Percentiles rank a stretch among this genome's conserved stretches.
These are phyloP conservation scores for Rhabdornis inornatus DNA, from an alignment of 2,113 vertebrate species.

Conservation along the genomic window DNA sequence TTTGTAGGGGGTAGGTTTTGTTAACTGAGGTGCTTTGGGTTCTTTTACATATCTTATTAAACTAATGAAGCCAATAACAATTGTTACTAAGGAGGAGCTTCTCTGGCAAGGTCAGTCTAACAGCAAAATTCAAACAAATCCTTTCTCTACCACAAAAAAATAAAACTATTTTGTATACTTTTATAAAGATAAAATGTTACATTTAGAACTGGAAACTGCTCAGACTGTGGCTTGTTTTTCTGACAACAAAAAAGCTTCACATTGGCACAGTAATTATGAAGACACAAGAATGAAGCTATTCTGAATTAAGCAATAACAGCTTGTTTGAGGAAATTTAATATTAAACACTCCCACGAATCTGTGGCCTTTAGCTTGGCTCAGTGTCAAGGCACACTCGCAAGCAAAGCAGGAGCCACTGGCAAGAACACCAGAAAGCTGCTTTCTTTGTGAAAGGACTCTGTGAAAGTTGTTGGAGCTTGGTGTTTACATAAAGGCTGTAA, in stretches of 20 bases:
- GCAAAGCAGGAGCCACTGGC: not conserved
- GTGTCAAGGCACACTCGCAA: not conserved
- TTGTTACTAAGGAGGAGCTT: not conserved
- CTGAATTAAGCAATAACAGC: not conserved
- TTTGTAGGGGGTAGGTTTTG: not conserved
- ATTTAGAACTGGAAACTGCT: not conserved
- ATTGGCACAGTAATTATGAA: not conserved
- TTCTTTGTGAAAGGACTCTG: not conserved
- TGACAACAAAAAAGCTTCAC: not conserved
- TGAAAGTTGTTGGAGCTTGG: not conserved
- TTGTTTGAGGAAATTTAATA: not conserved
- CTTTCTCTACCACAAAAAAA: not conserved
- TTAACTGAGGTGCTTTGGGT: not conserved
- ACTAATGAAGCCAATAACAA: not conserved
- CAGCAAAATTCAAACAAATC: not conserved
- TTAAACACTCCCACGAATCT: not conserved
- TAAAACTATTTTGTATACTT: fast-evolving
- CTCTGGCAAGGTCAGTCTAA: not conserved
- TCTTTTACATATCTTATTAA: not conserved
- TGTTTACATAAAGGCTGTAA: not conserved
- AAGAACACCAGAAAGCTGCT: not conserved
- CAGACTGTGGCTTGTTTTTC: not conserved
- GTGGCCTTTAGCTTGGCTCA: not conserved
- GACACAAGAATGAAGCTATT: not conserved
- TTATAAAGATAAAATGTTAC: not conserved